Evolutionary conservation across 2,113 vertebrate genomes (phyloP).

Genomic region (Lagopus muta): DNA sequence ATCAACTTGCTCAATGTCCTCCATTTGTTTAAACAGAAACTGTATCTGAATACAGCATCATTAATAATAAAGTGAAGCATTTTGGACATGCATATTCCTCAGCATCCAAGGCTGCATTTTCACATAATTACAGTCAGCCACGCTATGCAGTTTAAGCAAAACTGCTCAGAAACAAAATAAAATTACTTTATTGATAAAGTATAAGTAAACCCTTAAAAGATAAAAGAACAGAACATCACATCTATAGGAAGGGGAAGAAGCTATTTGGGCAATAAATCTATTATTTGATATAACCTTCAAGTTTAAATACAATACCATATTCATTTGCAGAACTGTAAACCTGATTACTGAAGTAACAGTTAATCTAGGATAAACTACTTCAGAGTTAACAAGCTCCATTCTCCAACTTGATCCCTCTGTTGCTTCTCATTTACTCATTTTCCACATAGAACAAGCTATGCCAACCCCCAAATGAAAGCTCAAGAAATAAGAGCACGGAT

Average conservation of each 20-base stretch:
- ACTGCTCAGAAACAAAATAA: not conserved
- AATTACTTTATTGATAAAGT: not conserved
- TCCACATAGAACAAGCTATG: not conserved
- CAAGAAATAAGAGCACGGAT: not conserved
- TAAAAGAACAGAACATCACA: not conserved
- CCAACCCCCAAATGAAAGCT: not conserved
- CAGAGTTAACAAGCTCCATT: constrained; percentile 8
- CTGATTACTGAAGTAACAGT: constrained; percentile 29
- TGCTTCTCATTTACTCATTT: not conserved
- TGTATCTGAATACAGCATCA: rapidly evolving
- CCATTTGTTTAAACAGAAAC: not conserved
- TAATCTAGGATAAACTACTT: constrained; percentile 46
- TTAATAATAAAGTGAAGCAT: not conserved
- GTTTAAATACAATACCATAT: not conserved
- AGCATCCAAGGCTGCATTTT: not conserved
- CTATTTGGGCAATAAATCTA: not conserved
- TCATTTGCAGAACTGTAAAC: constrained; percentile 28
- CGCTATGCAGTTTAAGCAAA: not conserved
- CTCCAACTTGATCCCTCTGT: not conserved
- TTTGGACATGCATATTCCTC: not conserved
- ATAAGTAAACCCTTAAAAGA: not conserved
- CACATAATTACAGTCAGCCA: not conserved
- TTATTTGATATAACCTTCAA: not conserved
- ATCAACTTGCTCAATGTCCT: not conserved
- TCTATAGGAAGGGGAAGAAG: not conserved